Evolutionary conservation across 2,113 vertebrate species (phyloP).

Genomic region (Macroglossus sobrinus): DNA sequence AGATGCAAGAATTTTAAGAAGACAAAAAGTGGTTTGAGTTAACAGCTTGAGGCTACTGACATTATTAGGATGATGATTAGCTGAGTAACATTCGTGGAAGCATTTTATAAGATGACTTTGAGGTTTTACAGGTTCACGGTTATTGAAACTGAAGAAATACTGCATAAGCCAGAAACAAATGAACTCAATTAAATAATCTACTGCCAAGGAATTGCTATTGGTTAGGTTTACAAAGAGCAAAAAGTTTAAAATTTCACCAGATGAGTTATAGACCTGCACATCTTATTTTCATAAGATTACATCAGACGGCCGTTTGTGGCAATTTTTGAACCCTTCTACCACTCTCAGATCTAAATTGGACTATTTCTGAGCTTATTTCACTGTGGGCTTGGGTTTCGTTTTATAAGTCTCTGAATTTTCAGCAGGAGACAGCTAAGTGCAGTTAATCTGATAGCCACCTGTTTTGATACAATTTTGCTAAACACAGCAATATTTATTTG

Average conservation of each 20-base stretch:
- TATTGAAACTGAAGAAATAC: constrained; percentile 44
- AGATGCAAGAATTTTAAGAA: constrained; percentile 65
- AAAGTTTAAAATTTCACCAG: constrained; percentile 74
- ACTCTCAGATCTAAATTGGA: not conserved
- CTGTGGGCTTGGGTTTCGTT: not conserved
- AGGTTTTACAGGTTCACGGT: not conserved
- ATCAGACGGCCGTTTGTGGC: constrained; percentile 44
- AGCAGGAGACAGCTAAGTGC: not conserved
- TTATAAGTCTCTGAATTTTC: not conserved
- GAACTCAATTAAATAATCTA: constrained; percentile 62
- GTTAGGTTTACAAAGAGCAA: constrained; percentile 61
- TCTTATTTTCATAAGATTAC: constrained; percentile 60
- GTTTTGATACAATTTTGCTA: not conserved
- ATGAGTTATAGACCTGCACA: not conserved
- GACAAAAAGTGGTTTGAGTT: constrained; percentile 51
- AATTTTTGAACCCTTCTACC: not conserved
- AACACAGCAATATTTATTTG: not conserved
- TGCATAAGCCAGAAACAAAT: constrained; percentile 50
- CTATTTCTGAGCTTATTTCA: not conserved
- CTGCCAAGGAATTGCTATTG: constrained; percentile 62
- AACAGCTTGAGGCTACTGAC: not conserved
- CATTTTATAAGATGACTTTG: constrained; percentile 38
- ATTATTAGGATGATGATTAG: constrained; percentile 61
- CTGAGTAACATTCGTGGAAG: constrained; percentile 36
- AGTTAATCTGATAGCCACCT: not conserved